Conservation (phyloP, 2,113 vertebrate genomes). For the Poecilia latipinna region DNA sequence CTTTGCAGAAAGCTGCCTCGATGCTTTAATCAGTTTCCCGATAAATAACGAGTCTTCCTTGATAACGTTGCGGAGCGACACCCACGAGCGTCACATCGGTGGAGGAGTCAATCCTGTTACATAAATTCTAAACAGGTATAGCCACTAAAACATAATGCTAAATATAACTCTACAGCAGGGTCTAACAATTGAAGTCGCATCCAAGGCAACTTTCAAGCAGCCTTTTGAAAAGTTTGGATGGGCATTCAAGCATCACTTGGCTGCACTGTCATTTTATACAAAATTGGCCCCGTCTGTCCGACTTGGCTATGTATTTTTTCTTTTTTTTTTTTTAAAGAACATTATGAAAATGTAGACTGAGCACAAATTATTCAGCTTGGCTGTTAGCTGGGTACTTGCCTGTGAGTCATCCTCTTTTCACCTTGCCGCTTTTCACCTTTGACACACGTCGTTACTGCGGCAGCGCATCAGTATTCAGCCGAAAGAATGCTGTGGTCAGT, state of each 20-base stretch:
- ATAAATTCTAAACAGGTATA: background rate
- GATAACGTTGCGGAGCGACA: background rate
- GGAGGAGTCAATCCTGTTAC: background rate
- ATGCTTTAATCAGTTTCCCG: background rate
- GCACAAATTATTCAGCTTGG: constrained; percentile 17
- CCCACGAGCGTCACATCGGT: background rate
- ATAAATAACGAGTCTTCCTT: background rate
- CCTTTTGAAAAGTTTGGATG: constrained; percentile 1
- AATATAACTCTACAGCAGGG: background rate
- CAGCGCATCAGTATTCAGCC: constrained; percentile 22
- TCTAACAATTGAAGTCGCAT: background rate
- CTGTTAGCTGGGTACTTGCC: constrained; percentile 1
- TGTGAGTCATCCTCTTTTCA: constrained; percentile 23
- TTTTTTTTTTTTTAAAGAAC: constrained; percentile 1
- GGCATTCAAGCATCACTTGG: background rate
- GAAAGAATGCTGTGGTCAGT: constrained; percentile 9
- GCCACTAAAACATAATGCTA: background rate
- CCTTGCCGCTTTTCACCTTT: constrained; percentile 37
- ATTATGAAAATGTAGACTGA: constrained; percentile 7
- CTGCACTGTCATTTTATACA: background rate
- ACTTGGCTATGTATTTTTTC: background rate
- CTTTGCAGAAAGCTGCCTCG: background rate
- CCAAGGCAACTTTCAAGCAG: background rate
- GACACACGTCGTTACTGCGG: constrained; percentile 14
- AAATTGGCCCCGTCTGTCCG: background rate